Percentiles rank a stretch among this genome's conserved stretches.
Evolutionary conservation across 2,888 invertebrate genomes (phyloP).

Genomic region (Eurytoma californica): DNA sequence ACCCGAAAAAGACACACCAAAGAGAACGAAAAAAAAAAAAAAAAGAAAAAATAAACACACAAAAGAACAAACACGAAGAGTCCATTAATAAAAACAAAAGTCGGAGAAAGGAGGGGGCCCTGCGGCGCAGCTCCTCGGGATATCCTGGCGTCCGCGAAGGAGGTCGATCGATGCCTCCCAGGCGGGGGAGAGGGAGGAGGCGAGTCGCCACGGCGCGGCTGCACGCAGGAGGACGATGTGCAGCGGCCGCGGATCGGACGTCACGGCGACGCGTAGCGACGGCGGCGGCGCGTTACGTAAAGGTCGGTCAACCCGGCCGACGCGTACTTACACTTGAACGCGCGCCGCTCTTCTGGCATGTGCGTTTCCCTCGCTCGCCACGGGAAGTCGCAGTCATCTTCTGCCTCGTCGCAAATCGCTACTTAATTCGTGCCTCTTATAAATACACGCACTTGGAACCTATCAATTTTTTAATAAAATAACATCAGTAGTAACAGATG

Average conservation of each 20-base stretch:
- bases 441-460: too few relatives aligned
- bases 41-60: too few relatives aligned
- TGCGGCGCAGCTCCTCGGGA: too few relatives aligned
- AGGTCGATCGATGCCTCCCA: background rate
- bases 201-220: too few relatives aligned
- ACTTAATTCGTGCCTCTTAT: background rate
- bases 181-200: background rate
- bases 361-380: too few relatives aligned
- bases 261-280: slow-evolving; percentile 54
- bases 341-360: background rate
- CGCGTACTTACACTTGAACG: slow-evolving; percentile 55
- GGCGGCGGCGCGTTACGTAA: slow-evolving; percentile 72
- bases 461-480: too few relatives aligned
- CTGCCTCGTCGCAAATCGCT: background rate
- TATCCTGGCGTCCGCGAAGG: background rate
- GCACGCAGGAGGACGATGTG: background rate
- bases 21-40: too few relatives aligned
- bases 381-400: background rate
- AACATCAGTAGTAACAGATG: too few relatives aligned
- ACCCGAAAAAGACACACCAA: background rate
- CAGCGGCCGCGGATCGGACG: slow-evolving; percentile 38
- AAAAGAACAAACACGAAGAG: too few relatives aligned
- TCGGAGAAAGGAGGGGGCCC: too few relatives aligned
- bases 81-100: too few relatives aligned
- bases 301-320: slow-evolving; percentile 74